These are phyloP conservation scores for Epinotia ramella DNA, from an alignment of 2,888 invertebrate species.

Conservation along the genomic window DNA sequence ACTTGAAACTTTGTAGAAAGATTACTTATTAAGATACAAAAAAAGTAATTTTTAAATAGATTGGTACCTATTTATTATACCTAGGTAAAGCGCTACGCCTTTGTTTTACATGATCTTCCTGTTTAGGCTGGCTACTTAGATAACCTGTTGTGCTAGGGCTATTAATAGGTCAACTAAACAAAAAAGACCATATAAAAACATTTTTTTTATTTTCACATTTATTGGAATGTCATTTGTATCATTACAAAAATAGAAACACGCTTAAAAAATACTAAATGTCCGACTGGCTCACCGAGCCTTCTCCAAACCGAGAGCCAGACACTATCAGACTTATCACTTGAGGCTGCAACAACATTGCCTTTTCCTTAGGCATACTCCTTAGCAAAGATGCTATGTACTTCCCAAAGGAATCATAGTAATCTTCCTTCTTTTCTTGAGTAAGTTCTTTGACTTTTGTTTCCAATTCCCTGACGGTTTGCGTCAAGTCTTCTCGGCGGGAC, in stretches of 20 bases:
- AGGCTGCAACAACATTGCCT: slow-evolving; percentile 60
- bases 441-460: slow-evolving; percentile 31
- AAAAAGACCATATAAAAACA: not conserved
- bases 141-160: too few relatives aligned
- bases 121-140: too few relatives aligned
- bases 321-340: slow-evolving; percentile 48
- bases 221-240: slow-evolving; percentile 17
- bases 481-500: not conserved
- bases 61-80: too few relatives aligned
- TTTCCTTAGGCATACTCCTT: slow-evolving; percentile 54
- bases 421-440: slow-evolving; percentile 48
- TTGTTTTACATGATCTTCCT: too few relatives aligned
- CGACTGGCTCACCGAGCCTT: slow-evolving; percentile 35
- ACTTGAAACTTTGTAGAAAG: too few relatives aligned
- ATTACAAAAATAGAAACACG: too few relatives aligned
- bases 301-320: slow-evolving; percentile 18
- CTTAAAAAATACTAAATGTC: slow-evolving; percentile 13
- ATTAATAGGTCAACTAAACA: too few relatives aligned
- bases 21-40: too few relatives aligned
- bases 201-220: not conserved
- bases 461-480: slow-evolving; percentile 33
- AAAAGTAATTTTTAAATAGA: too few relatives aligned
- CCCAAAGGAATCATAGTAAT: slow-evolving; percentile 61
- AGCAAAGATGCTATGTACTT: slow-evolving; percentile 62
- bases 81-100: too few relatives aligned